phyloP scores from a whole-genome alignment of 2,888 invertebrate genomes.

The Zonitis immaculata region DNA sequence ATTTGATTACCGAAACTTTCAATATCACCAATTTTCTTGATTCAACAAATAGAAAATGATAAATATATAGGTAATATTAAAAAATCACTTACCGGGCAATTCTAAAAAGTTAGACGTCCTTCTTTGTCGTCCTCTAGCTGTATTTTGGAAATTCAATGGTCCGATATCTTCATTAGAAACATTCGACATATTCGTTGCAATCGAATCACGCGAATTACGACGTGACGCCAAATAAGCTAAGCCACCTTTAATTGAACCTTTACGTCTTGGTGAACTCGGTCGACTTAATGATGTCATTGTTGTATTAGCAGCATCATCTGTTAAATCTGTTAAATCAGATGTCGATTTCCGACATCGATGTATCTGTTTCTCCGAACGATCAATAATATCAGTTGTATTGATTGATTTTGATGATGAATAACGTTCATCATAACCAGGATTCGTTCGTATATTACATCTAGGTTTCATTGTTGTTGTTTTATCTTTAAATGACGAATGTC shows the following conservation, averaged over 20 bases:
- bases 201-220: constrained; percentile 71
- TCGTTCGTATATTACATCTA: constrained; percentile 54
- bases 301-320: constrained; percentile 54
- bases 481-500: constrained; percentile 44
- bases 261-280: constrained; percentile 62
- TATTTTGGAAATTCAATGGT: constrained; percentile 73
- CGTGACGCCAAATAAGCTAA: constrained; percentile 79
- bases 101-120: constrained; percentile 84
- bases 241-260: constrained; percentile 65
- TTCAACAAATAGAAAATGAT: no score
- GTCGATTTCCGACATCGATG: constrained; percentile 67
- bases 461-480: constrained; percentile 36
- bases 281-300: constrained; percentile 59
- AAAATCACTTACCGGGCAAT: constrained; percentile 76
- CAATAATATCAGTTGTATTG: constrained; percentile 42
- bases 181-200: constrained; percentile 62
- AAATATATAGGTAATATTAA: no score
- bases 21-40: no score
- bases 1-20: no score
- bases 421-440: constrained; percentile 58
- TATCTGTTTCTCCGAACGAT: constrained; percentile 46
- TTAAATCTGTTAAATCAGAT: constrained; percentile 66
- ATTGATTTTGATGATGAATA: constrained; percentile 41
- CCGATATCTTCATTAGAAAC: constrained; percentile 78
- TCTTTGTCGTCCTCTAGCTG: constrained; percentile 70